These are phyloP conservation scores for Oncopodura yosiiana DNA, from an alignment of 1,140 invertebrate species.

Conservation along the genomic window DNA sequence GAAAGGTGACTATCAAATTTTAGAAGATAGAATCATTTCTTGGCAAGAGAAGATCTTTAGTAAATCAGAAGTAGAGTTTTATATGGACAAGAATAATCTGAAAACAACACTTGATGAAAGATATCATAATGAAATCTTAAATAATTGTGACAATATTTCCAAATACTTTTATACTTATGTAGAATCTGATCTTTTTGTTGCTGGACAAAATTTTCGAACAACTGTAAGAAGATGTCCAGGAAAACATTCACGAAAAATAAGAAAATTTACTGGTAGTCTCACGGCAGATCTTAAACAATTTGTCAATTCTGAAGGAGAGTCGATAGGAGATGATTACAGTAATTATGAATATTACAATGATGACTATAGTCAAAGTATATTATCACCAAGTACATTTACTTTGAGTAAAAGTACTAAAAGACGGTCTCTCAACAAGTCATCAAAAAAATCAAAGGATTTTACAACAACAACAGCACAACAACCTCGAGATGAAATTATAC, in stretches of 20 bases:
- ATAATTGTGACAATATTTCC: background rate
- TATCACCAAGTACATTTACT: background rate
- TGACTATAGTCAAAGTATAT: conserved; percentile 1
- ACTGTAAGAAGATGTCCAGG: background rate
- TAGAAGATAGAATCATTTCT: conserved; percentile 6
- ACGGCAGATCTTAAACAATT: conserved; percentile 1
- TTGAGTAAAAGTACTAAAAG: too few relatives aligned
- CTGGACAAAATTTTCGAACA: background rate
- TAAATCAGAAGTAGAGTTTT: background rate
- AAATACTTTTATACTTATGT: conserved; percentile 12
- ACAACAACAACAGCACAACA: background rate
- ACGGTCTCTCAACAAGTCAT: too few relatives aligned
- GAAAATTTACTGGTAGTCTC: background rate
- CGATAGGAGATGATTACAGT: background rate
- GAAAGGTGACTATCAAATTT: background rate
- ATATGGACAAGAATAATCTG: conserved; percentile 1
- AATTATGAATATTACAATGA: background rate
- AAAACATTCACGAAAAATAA: background rate
- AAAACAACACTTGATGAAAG: background rate
- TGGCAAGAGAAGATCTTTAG: conserved; percentile 20
- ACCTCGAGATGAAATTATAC: background rate
- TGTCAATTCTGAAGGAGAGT: conserved; percentile 5
- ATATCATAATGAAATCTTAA: conserved; percentile 3
- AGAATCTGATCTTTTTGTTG: background rate
- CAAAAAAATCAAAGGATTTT: background rate